Base-by-base conservation (phyloP, 2,888 invertebrate genomes). In the Xanthorhoe designata region DNA sequence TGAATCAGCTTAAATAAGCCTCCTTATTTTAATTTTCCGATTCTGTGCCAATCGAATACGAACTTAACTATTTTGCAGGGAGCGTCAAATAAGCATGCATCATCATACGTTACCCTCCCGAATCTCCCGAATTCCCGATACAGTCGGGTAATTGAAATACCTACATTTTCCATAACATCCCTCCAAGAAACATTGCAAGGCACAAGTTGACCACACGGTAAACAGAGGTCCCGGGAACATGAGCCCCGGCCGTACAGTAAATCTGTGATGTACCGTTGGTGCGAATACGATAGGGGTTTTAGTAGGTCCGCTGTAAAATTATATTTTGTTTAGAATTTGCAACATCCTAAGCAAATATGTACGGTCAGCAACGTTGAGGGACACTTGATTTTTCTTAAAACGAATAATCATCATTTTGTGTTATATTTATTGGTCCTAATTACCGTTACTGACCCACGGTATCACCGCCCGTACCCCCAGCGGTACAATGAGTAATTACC, bases 171-270 rank as follows among this genome's bases (percentile, higher is more conserved):
- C 17, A 86, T 78, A 1, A 90, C 70, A 5, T 67, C 66, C 52
- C 86, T 81, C 88, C 89, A 90, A 0, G 80, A 78, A 2, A 88
- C 66, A 51, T 87, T 78, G 64, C 90, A 90, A 0, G 89, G 72
- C 0, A 90, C 75, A 1, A 74, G 61, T 0, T 71, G 69, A 0
- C 87, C 89, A 53, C 92, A 92, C 1, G 85, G 84, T n/a, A 69
- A 68, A 62, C 90, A 90, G 0, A 78, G 66, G 0, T 74, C 71
- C 6, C 77, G 74, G 49, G 77, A 82, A 58, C 90, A 90, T 0
- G 73, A 69, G 0, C 83, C 86, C 0, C 80, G 77, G 0, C 80
- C 87, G 61, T 78, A 88, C 63, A 87, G 32, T 45, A 87, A 19
- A 15, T 88, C 88, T 0, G 87, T 76, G 29, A 91, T 42, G 70